These are phyloP conservation scores for Notodonta ziczac DNA, from an alignment of 2,888 invertebrate genomes.

Conservation along the genomic window DNA sequence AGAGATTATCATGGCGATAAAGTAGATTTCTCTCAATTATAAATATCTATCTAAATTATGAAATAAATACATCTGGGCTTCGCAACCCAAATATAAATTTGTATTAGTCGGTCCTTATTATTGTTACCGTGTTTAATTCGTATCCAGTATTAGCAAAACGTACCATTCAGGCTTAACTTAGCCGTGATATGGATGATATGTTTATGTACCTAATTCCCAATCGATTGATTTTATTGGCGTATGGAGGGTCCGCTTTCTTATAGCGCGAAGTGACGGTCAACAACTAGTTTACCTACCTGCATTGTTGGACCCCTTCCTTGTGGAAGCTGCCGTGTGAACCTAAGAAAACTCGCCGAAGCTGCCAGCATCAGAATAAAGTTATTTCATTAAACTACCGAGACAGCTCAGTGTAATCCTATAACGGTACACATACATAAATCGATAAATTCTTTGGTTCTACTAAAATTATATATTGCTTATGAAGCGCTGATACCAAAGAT, in stretches of 20 bases:
- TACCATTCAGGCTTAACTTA: no score
- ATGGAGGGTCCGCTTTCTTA: no score
- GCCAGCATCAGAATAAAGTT: slow-evolving; percentile 20
- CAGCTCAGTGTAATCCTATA: slow-evolving; percentile 30
- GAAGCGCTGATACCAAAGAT: slow-evolving; percentile 48
- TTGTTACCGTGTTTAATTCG: slow-evolving; percentile 27
- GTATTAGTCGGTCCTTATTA: slow-evolving; percentile 16
- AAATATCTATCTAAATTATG: background rate
- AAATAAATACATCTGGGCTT: background rate
- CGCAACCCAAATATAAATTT: no score
- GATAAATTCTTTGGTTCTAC: slow-evolving; percentile 65
- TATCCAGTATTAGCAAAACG: background rate
- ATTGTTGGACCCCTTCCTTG: no score
- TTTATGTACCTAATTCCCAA: no score
- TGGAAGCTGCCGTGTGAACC: background rate
- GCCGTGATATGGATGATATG: no score
- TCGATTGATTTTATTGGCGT: no score
- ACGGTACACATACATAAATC: slow-evolving; percentile 29
- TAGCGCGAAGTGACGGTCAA: no score
- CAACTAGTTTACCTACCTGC: no score
- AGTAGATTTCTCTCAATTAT: background rate
- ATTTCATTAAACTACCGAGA: slow-evolving; percentile 32
- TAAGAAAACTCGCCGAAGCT: slow-evolving; percentile 21
- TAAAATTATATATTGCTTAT: slow-evolving; percentile 49
- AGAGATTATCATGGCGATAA: background rate